Conservation (phyloP, 2,113 vertebrate species). For the Psilopogon haemacephalus region DNA sequence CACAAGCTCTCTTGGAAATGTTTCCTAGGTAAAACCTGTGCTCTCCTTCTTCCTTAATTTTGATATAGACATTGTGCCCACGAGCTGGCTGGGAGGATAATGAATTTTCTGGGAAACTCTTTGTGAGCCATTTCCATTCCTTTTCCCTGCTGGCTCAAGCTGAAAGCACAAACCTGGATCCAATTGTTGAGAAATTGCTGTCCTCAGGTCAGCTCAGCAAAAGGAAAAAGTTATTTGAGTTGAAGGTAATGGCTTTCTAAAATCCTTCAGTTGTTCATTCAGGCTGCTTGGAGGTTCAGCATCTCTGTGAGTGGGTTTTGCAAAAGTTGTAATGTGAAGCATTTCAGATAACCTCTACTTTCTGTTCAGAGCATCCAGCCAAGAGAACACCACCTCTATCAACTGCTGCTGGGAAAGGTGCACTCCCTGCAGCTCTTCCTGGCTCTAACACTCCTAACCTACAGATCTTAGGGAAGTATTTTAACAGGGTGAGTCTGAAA, state of each 20-base stretch:
- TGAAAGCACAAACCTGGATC: not conserved
- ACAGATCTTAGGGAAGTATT: not conserved
- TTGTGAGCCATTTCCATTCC: not conserved
- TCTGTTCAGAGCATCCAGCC: not conserved
- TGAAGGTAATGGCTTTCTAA: not conserved
- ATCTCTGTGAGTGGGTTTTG: not conserved
- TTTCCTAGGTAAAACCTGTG: not conserved
- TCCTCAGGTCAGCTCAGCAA: not conserved
- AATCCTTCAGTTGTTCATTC: not conserved
- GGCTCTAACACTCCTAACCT: not conserved
- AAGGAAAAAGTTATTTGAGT: not conserved
- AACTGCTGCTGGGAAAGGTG: not conserved
- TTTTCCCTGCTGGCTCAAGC: not conserved
- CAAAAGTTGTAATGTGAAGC: not conserved
- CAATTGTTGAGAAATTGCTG: not conserved
- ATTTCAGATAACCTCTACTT: not conserved
- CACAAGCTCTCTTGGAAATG: not conserved
- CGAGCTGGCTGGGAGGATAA: accelerated
- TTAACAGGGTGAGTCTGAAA: not conserved
- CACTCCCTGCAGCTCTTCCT: not conserved
- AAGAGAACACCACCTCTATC: not conserved
- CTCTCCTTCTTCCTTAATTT: not conserved
- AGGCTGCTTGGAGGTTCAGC: not conserved
- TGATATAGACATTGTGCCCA: not conserved
- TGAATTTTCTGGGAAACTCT: not conserved